Evolutionary conservation across 2,888 invertebrate genomes (phyloP), one percentile per base, ranked within the genome.

Genomic region (Ditula angustiorana): DNA sequence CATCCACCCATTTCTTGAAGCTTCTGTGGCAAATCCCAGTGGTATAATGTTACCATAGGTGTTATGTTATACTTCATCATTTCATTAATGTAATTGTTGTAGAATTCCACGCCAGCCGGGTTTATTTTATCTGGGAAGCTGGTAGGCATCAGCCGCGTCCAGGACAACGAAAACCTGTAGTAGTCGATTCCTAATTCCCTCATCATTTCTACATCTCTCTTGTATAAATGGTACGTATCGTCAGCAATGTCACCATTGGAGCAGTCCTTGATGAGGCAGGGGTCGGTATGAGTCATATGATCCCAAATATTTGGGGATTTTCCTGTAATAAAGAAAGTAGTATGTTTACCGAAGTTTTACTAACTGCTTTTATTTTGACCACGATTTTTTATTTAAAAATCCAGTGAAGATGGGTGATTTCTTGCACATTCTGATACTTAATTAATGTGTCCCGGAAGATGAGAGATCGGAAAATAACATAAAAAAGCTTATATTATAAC

Each of bases 251-350:
- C 94, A 0, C 92, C 95, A 62, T 91, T 94, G 13, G 93, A 90
- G 16, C 86, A 75, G 71, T 95, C 93, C 2, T 60, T 78, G 21
- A 95, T 91, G 44, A 86, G 82, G 21, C 93, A 92, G 0, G 93
- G 81, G 2, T 74, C 47, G 10, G 59, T 70, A 44, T 94, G 94
- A 0, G 94, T 91, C 71, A 94, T 79, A 60, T 80, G 86, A 79
- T 96, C 96, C 96, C 95, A 95, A 67, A 95, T 94, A 62, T 90
- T 94, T 82, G 92, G 90, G 0, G 92, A 82, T 79, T 94, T 94
- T 19, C 93, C 94, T 89, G 65, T 13, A 79, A 74, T 28, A 62
- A 55, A 44, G 44, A 10, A n/a, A n/a, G 2, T 21, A 10, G 2
- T 50, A 19, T 11, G 5, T n/a, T n/a, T n/a, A n/a, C n/a, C n/a